These are phyloP conservation scores for Eulithis testata DNA, from an alignment of 2,888 invertebrate genomes.

Conservation along the genomic window DNA sequence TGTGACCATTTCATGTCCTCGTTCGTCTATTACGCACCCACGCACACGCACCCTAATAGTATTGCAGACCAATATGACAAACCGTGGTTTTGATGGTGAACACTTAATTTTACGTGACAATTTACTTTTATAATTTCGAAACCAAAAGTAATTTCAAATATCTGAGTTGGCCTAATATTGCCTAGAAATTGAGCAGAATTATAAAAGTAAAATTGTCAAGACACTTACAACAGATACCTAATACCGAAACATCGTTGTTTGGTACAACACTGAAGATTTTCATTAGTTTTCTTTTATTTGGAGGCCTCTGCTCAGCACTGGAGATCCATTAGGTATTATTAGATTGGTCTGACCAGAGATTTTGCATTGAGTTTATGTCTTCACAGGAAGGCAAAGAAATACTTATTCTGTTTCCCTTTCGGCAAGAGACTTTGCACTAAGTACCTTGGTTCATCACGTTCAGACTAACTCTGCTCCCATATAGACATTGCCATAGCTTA, in stretches of 20 bases:
- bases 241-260: constrained; percentile 28
- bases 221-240: constrained; percentile 56
- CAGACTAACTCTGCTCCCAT: constrained; percentile 35
- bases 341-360: constrained; percentile 26
- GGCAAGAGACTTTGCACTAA: constrained; percentile 12
- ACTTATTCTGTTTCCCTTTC: neutral
- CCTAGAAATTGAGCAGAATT: neutral
- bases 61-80: constrained; percentile 20
- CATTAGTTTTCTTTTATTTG: constrained; percentile 24
- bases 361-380: constrained; percentile 11
- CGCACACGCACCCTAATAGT: constrained; percentile 5
- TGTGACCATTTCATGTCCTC: neutral
- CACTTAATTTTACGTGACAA: constrained; percentile 22
- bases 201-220: constrained; percentile 53
- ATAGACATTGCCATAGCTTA: constrained; percentile 55
- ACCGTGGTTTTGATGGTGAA: constrained; percentile 27
- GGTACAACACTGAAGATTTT: constrained; percentile 36
- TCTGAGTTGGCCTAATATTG: neutral
- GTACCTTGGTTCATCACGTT: constrained; percentile 34
- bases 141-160: neutral
- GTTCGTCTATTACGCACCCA: neutral
- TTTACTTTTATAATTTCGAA: constrained; percentile 27
- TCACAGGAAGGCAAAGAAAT: neutral
- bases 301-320: constrained; percentile 31
- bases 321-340: constrained; percentile 23